Evolutionary conservation across 2,113 vertebrate genomes (phyloP), one percentile per base, ranked within the genome.

Genomic region (Gadus chalcogrammus): DNA sequence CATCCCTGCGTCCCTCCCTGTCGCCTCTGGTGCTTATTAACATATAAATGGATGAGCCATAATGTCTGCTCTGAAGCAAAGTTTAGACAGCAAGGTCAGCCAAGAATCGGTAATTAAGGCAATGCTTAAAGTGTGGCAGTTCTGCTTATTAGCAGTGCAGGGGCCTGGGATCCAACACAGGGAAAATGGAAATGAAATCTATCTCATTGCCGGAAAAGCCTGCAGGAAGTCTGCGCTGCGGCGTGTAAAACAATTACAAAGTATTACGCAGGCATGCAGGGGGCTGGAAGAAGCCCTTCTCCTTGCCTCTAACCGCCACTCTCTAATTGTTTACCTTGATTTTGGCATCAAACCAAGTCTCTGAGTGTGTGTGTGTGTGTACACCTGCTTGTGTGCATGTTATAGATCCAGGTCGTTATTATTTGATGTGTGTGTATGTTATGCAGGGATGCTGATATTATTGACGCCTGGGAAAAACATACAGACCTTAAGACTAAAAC

Each of bases 31-130:
- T 84, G 70, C 81, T 89, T 80, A 89, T 91, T 91, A 87, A 82
- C 88, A 90, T 89, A 87, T 83, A 91, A 87, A 91, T 91, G 88
- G 89, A 87, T 66, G 78, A 90, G 82, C 75, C 64, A 78, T 80
- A 86, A 87, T 86, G 87, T 84, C 86, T 81, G 87, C 82, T 86
- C 84, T 79, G 80, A 86, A 89, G 87, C 87, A 82, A 88, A 84
- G 86, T 87, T 87, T 85, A 84, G 76, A 79, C 78, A 79, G 84
- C 87, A 91, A 91, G 87, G 89, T 89, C 88, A 83, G 87, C 87
- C 89, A 88, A 86, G 80, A 86, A 82, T 81, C 84, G 67, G 87
- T 88, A 87, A 90, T 91, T 90, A 90, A 90, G 79, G 69, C 79
- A 69, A 82, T 84, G 69, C 79, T 86, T 78, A 76, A 88, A 86